Conservation (phyloP, 2,888 invertebrate species). For the Eulithis prunata region DNA sequence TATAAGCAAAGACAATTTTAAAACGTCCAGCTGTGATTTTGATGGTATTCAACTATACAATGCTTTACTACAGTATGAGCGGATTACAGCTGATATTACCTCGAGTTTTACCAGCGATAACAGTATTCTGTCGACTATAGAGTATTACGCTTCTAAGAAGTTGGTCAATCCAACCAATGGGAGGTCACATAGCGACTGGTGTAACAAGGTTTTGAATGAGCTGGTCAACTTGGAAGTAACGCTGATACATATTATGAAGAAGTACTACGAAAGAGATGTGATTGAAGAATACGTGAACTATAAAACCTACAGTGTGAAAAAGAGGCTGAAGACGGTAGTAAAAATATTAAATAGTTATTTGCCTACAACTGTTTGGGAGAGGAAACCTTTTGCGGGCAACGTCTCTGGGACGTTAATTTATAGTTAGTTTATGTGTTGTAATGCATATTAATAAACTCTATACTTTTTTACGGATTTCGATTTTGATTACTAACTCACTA, state of each 20-base stretch:
- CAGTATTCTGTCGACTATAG: conserved; percentile 32
- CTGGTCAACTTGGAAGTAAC: conserved; percentile 8
- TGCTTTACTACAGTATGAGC: conserved; percentile 38
- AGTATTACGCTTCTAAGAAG: conserved; percentile 49
- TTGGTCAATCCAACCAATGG: conserved; percentile 44
- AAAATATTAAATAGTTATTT: conserved; percentile 5
- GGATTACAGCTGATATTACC: conserved; percentile 34
- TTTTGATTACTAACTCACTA: background rate
- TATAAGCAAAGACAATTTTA: conserved; percentile 10
- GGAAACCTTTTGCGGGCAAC: conserved; percentile 21
- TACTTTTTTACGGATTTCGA: background rate
- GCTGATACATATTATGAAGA: conserved; percentile 22
- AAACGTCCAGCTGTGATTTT: conserved; percentile 47
- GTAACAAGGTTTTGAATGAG: conserved; percentile 24
- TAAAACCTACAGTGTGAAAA: conserved; percentile 25
- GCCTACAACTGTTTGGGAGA: conserved; percentile 27
- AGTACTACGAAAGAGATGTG: conserved; percentile 26
- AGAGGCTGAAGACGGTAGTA: conserved; percentile 7
- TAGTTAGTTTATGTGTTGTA: background rate
- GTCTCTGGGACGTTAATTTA: background rate
- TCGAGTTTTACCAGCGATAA: conserved; percentile 33
- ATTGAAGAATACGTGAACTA: conserved; percentile 32
- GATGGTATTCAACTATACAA: conserved; percentile 47
- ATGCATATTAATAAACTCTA: conserved; percentile 1
- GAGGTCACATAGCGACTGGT: conserved; percentile 15